phyloP scores from a whole-genome alignment of 2,113 vertebrate genomes.

The Felis chaus region DNA sequence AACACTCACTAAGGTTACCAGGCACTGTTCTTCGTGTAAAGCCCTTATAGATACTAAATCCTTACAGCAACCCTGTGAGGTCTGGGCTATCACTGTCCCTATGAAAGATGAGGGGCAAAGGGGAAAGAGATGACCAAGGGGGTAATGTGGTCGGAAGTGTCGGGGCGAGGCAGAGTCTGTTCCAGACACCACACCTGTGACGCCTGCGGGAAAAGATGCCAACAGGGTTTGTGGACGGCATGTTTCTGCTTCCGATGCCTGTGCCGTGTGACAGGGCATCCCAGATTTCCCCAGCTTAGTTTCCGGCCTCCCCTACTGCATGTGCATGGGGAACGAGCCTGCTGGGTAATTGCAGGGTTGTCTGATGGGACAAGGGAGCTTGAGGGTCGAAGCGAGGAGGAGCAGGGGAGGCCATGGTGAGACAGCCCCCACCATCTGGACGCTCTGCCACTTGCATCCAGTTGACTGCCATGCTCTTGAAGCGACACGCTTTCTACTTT shows the following conservation, averaged over 20 bases:
- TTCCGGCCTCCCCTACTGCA: not conserved
- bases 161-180: not conserved
- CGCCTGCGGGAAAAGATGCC: fast-evolving
- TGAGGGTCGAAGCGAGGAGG: not conserved
- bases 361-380: not conserved
- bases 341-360: fast-evolving
- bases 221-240: not conserved
- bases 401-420: fast-evolving
- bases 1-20: not conserved
- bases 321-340: fast-evolving
- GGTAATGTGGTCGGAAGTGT: fast-evolving
- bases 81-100: not conserved
- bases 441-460: fast-evolving
- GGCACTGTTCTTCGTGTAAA: not conserved
- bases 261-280: fast-evolving
- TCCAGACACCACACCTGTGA: too few relatives aligned
- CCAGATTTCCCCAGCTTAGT: fast-evolving
- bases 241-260: fast-evolving
- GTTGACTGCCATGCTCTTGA: fast-evolving
- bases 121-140: not conserved
- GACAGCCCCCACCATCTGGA: fast-evolving
- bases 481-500: fast-evolving
- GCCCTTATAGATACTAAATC: not conserved
- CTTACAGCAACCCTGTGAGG: not conserved
- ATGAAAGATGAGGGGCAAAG: not conserved